Base-by-base conservation (phyloP, 2,888 invertebrate species). In the Mayetiola destructor region DNA sequence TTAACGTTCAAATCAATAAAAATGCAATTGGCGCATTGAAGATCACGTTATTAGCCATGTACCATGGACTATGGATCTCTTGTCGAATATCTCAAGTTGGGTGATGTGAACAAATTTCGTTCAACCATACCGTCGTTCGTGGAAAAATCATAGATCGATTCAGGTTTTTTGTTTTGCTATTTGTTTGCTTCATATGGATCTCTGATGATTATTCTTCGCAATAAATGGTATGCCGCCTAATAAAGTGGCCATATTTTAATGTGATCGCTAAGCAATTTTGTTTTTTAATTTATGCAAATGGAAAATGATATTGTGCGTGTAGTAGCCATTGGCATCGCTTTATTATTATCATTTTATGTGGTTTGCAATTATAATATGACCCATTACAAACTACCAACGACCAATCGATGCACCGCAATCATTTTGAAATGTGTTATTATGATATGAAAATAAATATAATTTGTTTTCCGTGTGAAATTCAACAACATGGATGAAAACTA, bases 191-290 rank as follows among this genome's bases (percentile, higher is more conserved):
- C 16, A 27, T 27, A 27, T 16, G 48, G 23, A 48, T 48, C n/a
- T n/a, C n/a, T n/a, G n/a, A n/a, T n/a, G n/a, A n/a, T n/a, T n/a
- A n/a, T n/a, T n/a, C n/a, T n/a, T n/a, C n/a, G n/a, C n/a, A n/a
- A n/a, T n/a, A n/a, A n/a, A n/a, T n/a, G n/a, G n/a, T n/a, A n/a
- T n/a, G n/a, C n/a, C 48, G 48, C 16, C n/a, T 48, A n/a, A 48
- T 48, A 48, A 48, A 48, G 27, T 48, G 16, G 48, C n/a, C n/a
- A 48, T n/a, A n/a, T 48, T 48, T 48, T 48, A 27, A 48, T 48
- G 48, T 27, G n/a, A 48, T 48, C 48, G 48, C 23, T 48, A 48
- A 48, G 48, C 48, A 48, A 48, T 48, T 42, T 48, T 48, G 3
- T 23, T n/a, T n/a, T 48, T 48, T n/a, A 27, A n/a, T 23, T 48